phyloP scores from a whole-genome alignment of 2,113 vertebrate genomes.

The Epinephelus moara region DNA sequence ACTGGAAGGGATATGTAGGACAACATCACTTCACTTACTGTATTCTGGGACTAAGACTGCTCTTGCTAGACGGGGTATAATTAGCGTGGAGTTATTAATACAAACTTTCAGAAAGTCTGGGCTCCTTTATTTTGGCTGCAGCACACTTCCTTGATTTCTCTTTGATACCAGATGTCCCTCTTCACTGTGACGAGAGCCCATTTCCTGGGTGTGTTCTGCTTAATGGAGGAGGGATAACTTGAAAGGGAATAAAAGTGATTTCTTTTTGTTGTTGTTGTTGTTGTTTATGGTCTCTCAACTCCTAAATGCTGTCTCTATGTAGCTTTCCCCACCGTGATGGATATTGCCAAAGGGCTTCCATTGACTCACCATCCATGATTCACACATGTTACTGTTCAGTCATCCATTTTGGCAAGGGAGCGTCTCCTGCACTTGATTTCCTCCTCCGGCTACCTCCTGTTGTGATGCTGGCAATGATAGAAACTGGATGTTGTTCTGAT shows the following conservation, averaged over 20 bases:
- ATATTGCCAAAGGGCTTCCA: slow-evolving; percentile 41
- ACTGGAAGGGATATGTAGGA: slow-evolving; percentile 54
- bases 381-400: slow-evolving; percentile 51
- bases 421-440: slow-evolving; percentile 45
- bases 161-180: slow-evolving; percentile 63
- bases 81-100: slow-evolving; percentile 64
- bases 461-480: slow-evolving; percentile 43
- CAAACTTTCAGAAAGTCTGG: slow-evolving; percentile 53
- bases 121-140: slow-evolving; percentile 52
- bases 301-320: slow-evolving; percentile 30
- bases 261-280: neutral
- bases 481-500: slow-evolving; percentile 56
- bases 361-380: slow-evolving; percentile 62
- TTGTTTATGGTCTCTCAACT: slow-evolving; percentile 44
- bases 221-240: slow-evolving; percentile 41
- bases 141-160: slow-evolving; percentile 44
- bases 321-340: slow-evolving; percentile 16
- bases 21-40: slow-evolving; percentile 60
- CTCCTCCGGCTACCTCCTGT: slow-evolving; percentile 58
- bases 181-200: slow-evolving; percentile 33
- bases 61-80: slow-evolving; percentile 61
- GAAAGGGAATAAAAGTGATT: slow-evolving; percentile 52
- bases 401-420: slow-evolving; percentile 52
- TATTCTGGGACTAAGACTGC: slow-evolving; percentile 59
- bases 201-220: slow-evolving; percentile 41